phyloP scores from a whole-genome alignment of 2,888 invertebrate genomes.

The Orgyia antiqua region DNA sequence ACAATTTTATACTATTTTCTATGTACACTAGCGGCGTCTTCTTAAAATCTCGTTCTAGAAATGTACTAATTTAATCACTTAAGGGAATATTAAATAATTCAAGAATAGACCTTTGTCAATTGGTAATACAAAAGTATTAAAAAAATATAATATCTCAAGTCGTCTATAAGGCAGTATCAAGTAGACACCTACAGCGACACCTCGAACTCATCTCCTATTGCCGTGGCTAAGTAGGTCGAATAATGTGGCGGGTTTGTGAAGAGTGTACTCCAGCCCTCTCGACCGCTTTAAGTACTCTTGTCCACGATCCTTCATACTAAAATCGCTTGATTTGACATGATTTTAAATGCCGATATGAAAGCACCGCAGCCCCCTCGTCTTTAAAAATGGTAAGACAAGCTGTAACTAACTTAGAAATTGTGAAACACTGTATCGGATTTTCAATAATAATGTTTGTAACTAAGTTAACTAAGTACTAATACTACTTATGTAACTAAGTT shows the following conservation, averaged over 20 bases:
- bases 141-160: slow-evolving; percentile 27
- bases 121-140: slow-evolving; percentile 23
- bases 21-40: no score
- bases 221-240: slow-evolving; percentile 72
- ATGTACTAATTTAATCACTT: no score
- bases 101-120: no score
- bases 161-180: slow-evolving; percentile 39
- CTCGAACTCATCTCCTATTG: slow-evolving; percentile 48
- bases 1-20: no score
- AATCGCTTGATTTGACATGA: slow-evolving; percentile 77
- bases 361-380: slow-evolving; percentile 9
- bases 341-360: slow-evolving; percentile 70
- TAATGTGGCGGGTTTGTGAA: slow-evolving; percentile 64
- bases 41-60: no score
- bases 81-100: no score
- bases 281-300: slow-evolving; percentile 46
- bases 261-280: slow-evolving; percentile 61
- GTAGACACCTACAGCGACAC: slow-evolving; percentile 49
- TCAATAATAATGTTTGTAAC: no score
- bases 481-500: no score
- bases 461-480: no score
- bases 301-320: slow-evolving; percentile 57
- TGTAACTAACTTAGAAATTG: not conserved
- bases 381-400: slow-evolving; percentile 7
- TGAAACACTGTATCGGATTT: no score